phyloP scores from a whole-genome alignment of 1,140 invertebrate species.

The Solenopsis invicta region DNA sequence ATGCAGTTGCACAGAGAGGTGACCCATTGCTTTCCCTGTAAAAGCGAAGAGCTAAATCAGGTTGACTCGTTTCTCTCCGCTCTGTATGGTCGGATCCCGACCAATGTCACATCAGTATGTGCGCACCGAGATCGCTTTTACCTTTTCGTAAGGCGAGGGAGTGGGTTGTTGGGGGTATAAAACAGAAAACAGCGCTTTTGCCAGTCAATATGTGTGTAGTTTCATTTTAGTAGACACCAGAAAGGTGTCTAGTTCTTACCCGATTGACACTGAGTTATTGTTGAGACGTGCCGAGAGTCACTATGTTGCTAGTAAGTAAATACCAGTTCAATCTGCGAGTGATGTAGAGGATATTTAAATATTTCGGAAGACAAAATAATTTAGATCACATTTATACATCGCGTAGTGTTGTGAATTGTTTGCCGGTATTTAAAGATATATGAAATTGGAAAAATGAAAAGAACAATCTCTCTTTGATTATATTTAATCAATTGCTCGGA shows the following conservation, averaged over 20 bases:
- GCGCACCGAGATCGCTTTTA: conserved; percentile 80
- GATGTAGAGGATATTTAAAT: background rate
- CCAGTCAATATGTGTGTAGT: conserved; percentile 71
- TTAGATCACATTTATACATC: background rate
- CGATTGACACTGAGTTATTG: conserved; percentile 16
- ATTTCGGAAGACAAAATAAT: conserved; percentile 2
- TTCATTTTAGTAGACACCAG: conserved; percentile 52
- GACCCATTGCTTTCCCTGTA: conserved; percentile 78
- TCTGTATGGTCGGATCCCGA: conserved; percentile 80
- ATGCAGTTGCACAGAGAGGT: conserved; percentile 64
- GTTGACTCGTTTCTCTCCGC: conserved; percentile 81
- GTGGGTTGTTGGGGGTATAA: conserved; percentile 83
- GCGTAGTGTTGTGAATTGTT: background rate
- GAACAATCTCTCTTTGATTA: background rate
- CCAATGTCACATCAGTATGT: conserved; percentile 81
- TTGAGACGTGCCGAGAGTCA: conserved; percentile 42
- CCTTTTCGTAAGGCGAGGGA: conserved; percentile 79
- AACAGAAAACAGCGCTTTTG: conserved; percentile 78
- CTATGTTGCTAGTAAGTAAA: conserved; percentile 51
- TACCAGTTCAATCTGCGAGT: background rate
- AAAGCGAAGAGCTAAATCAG: conserved; percentile 82
- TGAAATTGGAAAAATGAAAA: background rate
- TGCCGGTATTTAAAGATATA: background rate
- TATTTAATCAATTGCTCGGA: background rate
- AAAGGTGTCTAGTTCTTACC: conserved; percentile 16